Base-by-base conservation (phyloP, 2,797 vertebrate genomes). In the Bovichtus variegatus region DNA sequence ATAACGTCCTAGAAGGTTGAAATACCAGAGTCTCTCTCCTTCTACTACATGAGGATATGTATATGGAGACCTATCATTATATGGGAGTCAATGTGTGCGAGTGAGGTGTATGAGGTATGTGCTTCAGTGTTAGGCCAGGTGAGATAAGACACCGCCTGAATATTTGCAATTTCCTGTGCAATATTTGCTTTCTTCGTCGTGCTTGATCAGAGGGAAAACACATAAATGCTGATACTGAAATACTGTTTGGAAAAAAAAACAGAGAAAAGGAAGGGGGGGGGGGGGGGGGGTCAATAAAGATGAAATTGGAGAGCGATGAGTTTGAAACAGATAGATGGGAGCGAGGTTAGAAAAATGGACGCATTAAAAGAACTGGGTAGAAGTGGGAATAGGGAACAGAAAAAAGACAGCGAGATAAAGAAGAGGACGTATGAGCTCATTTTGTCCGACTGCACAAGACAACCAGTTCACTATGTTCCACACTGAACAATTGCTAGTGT, bases 161-260 rank as follows among this genome's bases (percentile, higher is more conserved):
- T 21, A 15, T 53, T n/a, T 88, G 63, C 85, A 87, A 86, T 90
- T 91, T 90, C 82, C 80, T 78, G 66, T 82, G 78, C 21, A n/a
- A 66, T 89, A 83, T 89, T 85, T 87, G 70, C 76, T 61, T 66
- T 75, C 59, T 60, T 76, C 25, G 1, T 58, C 9, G 12, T 50
- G 58, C 63, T 87, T 87, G 84, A 87, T 87, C 78, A 47, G 15
- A 64, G 47, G 34, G 43, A 81, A n/a, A 76, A 80, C 61, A 67
- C 50, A 76, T 78, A 76, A 79, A 79, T 23, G 81, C 63, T 80
- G 80, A 87, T 68, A 67, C 27, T 38, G 73, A 36, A 62, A 46
- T 18, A 36, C 23, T 66, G 64, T 77, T 65, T 71, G 58, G 27
- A n/a, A n/a, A n/a, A n/a, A 76, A 68, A 82, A 54, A 78, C 64